phyloP scores from a whole-genome alignment of 2,888 invertebrate species.

The Orchesella flavescens region DNA sequence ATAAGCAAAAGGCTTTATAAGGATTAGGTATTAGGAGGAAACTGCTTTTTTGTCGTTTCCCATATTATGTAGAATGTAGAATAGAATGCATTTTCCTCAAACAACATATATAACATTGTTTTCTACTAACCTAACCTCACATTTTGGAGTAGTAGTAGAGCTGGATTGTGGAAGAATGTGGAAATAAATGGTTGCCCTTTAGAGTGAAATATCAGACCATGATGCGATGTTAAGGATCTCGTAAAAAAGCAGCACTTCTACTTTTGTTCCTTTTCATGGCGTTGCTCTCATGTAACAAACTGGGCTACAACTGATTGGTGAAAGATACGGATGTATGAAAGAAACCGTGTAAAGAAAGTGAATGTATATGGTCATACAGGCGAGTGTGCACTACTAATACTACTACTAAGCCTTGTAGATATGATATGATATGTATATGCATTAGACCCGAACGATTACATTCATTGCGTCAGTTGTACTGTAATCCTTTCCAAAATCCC shows the following conservation, averaged over 20 bases:
- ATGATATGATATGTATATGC: constrained; percentile 4
- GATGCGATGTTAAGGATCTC: constrained; percentile 28
- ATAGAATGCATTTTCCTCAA: neutral
- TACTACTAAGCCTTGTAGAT: constrained; percentile 15
- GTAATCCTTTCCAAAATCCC: constrained; percentile 58
- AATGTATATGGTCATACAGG: neutral
- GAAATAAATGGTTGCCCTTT: constrained; percentile 8
- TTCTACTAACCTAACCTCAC: neutral
- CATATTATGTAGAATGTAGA: neutral
- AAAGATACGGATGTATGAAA: neutral
- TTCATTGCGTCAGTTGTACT: constrained; percentile 44
- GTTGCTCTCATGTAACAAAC: neutral
- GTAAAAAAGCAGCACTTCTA: constrained; percentile 15
- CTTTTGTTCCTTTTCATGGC: neutral
- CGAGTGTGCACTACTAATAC: too few species aligned
- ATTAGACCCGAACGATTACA: constrained; percentile 19
- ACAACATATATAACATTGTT: neutral
- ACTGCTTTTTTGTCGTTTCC: neutral
- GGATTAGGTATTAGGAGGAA: neutral
- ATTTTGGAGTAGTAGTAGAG: neutral
- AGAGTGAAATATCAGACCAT: constrained; percentile 1
- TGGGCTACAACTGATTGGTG: neutral
- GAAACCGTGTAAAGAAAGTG: neutral
- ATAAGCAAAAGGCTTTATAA: neutral
- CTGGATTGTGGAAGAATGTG: constrained; percentile 3